Base-by-base conservation (phyloP, 2,888 invertebrate species). In the Melolontha melolontha region DNA sequence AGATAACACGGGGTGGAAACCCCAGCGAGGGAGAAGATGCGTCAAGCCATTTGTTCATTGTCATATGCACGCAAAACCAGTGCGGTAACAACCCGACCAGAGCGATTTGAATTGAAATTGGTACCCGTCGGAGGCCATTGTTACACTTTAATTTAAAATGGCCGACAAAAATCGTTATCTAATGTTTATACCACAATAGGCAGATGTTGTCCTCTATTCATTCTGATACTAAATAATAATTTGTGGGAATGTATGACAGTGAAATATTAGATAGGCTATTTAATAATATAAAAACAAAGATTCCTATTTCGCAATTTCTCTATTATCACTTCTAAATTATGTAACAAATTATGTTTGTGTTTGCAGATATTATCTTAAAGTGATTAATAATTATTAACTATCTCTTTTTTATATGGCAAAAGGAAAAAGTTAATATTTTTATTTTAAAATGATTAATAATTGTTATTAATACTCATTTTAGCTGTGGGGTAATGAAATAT, bases 1-100 rank as follows among this genome's bases (percentile, higher is more conserved):
- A 75, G 74, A 75, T 75, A 75, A 75, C 73, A 74, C 71, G 71
- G 73, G 68, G 71, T 67, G 70, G 72, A 40, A 50, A 66, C 66
- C 59, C 57, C 27, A 14, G 47, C 63, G 42, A 50, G 71, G 73
- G 73, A 72, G 73, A 74, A 72, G 73, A 74, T 72, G 72, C 67
- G 73, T 64, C 69, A 41, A 70, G 69, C 71, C 70, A 72, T 74
- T 74, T 71, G 72, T 74, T 72, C 74, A 71, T 74, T 72, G 74
- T 74, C 70, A 70, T 70, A 66, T 71, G 68, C 65, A 72, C 73
- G 70, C 70, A 67, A 71, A 74, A 73, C 73, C 73, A 74, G 72
- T 72, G 74, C 69, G 74, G 74, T 74, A 71, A 74, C 70, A 67
- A 71, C 71, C 69, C 68, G 64, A 55, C 67, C 70, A 57, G 57